These are phyloP conservation scores for Dreissena rostriformis DNA, from an alignment of 1,140 invertebrate genomes.

Conservation along the genomic window DNA sequence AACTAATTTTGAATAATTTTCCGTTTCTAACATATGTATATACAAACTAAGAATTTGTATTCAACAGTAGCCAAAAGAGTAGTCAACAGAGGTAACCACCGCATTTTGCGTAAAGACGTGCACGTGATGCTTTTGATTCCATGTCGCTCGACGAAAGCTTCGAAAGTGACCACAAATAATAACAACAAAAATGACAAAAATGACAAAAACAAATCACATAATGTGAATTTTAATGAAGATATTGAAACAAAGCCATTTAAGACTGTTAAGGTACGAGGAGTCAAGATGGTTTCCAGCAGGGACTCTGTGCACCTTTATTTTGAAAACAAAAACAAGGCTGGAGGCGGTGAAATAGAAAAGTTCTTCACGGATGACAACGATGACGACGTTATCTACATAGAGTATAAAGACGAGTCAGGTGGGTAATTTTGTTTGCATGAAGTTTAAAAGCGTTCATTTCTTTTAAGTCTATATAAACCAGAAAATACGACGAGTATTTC, in stretches of 20 bases:
- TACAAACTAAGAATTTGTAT: neutral
- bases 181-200: neutral
- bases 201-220: too few relatives aligned
- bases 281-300: conserved; percentile 24
- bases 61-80: conserved; percentile 20
- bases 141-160: too few relatives aligned
- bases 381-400: conserved; percentile 17
- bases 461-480: neutral
- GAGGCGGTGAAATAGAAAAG: conserved; percentile 46
- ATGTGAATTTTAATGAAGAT: neutral
- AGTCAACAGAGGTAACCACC: neutral
- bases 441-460: neutral
- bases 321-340: conserved; percentile 52
- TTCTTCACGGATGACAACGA: conserved; percentile 22
- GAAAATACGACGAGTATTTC: too few relatives aligned
- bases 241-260: neutral
- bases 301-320: conserved; percentile 58
- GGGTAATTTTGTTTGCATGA: neutral
- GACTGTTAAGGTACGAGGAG: conserved; percentile 40
- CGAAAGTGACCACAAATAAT: neutral
- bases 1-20: neutral
- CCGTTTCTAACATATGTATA: neutral
- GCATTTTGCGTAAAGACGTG: neutral
- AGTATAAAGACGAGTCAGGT: conserved; percentile 12
- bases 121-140: neutral